Conservation (phyloP, 2,113 vertebrate genomes). For the Chloropsis hardwickii region DNA sequence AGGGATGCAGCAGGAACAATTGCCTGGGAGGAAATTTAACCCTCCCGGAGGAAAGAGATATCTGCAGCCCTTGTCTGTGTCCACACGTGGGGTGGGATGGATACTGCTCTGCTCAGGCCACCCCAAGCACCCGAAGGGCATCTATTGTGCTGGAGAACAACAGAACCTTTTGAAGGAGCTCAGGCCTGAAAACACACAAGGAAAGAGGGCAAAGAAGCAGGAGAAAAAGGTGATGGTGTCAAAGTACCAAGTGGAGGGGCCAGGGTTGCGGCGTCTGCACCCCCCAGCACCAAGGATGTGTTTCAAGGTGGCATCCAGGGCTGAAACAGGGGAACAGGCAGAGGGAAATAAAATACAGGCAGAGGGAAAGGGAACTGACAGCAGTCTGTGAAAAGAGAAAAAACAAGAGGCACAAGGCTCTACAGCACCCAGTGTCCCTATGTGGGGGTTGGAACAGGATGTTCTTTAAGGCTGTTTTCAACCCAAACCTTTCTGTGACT, state of each 20-base stretch:
- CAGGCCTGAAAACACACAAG: background rate
- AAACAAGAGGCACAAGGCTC: background rate
- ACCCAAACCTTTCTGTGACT: background rate
- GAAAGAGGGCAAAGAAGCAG: background rate
- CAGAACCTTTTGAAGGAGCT: background rate
- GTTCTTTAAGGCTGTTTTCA: background rate
- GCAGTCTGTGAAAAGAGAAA: background rate
- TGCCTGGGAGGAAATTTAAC: background rate
- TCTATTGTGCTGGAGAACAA: conserved; percentile 4
- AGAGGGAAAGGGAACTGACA: background rate
- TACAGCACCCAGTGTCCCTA: rapidly evolving
- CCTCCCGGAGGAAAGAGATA: background rate
- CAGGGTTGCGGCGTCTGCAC: background rate
- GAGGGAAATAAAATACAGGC: background rate
- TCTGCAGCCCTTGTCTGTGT: background rate
- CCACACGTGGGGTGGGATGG: background rate
- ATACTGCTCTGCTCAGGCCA: background rate
- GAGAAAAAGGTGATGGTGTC: background rate
- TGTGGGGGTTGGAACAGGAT: background rate
- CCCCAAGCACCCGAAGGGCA: background rate
- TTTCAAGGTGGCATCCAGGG: background rate
- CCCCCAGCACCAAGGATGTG: background rate
- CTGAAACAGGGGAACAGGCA: background rate
- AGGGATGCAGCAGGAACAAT: background rate
- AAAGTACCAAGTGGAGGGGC: background rate